Percentiles rank a stretch among this genome's conserved stretches.
phyloP scores from a whole-genome alignment of 2,888 invertebrate species.

The Pristionchus arcanus region DNA sequence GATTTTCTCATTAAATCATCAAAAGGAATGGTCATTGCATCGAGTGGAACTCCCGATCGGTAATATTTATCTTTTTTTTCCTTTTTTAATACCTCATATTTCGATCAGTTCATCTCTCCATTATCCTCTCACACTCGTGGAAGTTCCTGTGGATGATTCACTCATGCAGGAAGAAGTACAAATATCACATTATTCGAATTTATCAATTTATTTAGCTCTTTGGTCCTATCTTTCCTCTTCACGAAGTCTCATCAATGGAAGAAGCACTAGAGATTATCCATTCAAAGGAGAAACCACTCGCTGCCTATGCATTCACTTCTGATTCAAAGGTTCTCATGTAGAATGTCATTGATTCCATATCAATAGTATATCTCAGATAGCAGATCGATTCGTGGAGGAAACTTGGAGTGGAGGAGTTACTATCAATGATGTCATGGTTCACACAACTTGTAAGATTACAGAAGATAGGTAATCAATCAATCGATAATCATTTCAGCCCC shows the following conservation, averaged over 20 bases:
- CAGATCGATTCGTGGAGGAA: constrained; percentile 60
- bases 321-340: constrained; percentile 55
- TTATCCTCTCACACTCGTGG: constrained; percentile 30
- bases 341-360: neutral
- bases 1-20: neutral
- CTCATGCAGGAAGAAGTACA: constrained; percentile 47
- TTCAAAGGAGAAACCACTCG: constrained; percentile 89
- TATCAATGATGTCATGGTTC: constrained; percentile 91
- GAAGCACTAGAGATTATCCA: constrained; percentile 92
- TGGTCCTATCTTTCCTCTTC: constrained; percentile 94
- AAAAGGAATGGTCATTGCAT: neutral
- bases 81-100: neutral
- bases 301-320: constrained; percentile 89
- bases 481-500: constrained; percentile 84
- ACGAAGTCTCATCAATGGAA: constrained; percentile 88
- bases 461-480: neutral
- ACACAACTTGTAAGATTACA: constrained; percentile 83
- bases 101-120: neutral
- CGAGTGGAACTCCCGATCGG: constrained; percentile 81
- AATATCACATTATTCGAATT: neutral
- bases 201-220: constrained; percentile 86
- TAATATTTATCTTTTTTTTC: neutral
- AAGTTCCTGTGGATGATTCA: constrained; percentile 2
- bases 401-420: constrained; percentile 89
- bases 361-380: neutral